Conservation (phyloP, 1,140 invertebrate genomes). For the Cylas formicarius region DNA sequence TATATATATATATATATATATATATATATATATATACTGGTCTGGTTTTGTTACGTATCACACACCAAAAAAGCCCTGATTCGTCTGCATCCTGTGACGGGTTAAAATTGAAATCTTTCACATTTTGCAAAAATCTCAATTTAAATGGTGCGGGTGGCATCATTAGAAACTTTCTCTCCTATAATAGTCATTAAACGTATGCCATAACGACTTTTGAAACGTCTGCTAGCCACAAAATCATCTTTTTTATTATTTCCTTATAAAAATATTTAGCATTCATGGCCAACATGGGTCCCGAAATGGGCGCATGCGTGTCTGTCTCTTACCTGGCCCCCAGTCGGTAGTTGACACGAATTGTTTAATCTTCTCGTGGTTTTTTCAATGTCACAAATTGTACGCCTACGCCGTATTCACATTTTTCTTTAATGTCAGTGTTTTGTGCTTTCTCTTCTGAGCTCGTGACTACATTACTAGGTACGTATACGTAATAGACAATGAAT, state of each 20-base stretch:
- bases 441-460: slow-evolving; percentile 34
- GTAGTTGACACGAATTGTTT: slow-evolving; percentile 33
- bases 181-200: slow-evolving; percentile 16
- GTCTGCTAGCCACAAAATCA: slow-evolving; percentile 38
- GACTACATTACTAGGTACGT: slow-evolving; percentile 32
- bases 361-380: slow-evolving; percentile 29
- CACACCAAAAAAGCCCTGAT: no score
- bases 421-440: slow-evolving; percentile 37
- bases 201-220: no score
- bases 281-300: slow-evolving; percentile 35
- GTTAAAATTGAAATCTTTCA: slow-evolving; percentile 32
- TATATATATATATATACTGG: no score
- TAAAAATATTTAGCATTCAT: no score
- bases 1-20: no score
- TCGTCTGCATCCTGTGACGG: no score
- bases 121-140: no score
- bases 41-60: no score
- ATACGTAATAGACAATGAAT: no score
- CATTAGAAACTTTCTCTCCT: slow-evolving; percentile 19
- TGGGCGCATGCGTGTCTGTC: slow-evolving; percentile 35
- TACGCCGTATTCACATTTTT: slow-evolving; percentile 20
- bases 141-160: no score
- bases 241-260: slow-evolving; percentile 38
- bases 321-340: slow-evolving; percentile 32
- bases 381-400: no score